phyloP scores from a whole-genome alignment of 2,888 invertebrate genomes.

The Nebria brevicollis region DNA sequence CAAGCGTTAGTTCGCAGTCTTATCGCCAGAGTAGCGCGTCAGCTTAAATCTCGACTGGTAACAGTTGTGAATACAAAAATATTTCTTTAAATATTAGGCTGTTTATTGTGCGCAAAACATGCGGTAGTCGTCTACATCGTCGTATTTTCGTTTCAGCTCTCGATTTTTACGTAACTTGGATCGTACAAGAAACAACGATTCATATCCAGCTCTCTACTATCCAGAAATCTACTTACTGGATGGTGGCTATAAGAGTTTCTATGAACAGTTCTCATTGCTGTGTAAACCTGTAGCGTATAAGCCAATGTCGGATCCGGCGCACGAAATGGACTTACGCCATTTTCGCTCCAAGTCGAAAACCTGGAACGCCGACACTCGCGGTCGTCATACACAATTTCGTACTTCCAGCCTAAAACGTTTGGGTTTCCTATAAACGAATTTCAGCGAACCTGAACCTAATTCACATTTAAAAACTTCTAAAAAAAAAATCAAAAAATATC shows the following conservation, averaged over 20 bases:
- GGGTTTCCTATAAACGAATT: slow-evolving; percentile 11
- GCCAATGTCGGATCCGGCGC: slow-evolving; percentile 87
- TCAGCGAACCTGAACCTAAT: background rate
- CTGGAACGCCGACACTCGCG: slow-evolving; percentile 68
- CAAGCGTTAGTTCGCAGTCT: no score
- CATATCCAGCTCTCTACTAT: slow-evolving; percentile 87
- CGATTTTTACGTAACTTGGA: slow-evolving; percentile 87
- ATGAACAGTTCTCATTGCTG: slow-evolving; percentile 62
- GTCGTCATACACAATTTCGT: slow-evolving; percentile 46
- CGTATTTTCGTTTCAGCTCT: slow-evolving; percentile 66
- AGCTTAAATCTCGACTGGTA: no score
- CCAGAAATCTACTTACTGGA: slow-evolving; percentile 95
- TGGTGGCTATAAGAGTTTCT: slow-evolving; percentile 91
- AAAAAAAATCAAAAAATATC: background rate
- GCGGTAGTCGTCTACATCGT: background rate
- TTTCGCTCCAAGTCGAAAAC: slow-evolving; percentile 84
- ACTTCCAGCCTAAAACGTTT: slow-evolving; percentile 26
- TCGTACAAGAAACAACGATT: slow-evolving; percentile 79
- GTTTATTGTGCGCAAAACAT: background rate
- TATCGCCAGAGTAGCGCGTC: no score
- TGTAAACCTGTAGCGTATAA: slow-evolving; percentile 81
- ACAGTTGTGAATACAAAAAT: no score
- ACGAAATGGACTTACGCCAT: slow-evolving; percentile 75
- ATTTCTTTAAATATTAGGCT: background rate
- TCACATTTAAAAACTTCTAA: background rate